Percentiles rank a stretch among this genome's conserved stretches.
Evolutionary conservation across 2,113 vertebrate genomes (phyloP).

Genomic region (Corythoichthys intestinalis): DNA sequence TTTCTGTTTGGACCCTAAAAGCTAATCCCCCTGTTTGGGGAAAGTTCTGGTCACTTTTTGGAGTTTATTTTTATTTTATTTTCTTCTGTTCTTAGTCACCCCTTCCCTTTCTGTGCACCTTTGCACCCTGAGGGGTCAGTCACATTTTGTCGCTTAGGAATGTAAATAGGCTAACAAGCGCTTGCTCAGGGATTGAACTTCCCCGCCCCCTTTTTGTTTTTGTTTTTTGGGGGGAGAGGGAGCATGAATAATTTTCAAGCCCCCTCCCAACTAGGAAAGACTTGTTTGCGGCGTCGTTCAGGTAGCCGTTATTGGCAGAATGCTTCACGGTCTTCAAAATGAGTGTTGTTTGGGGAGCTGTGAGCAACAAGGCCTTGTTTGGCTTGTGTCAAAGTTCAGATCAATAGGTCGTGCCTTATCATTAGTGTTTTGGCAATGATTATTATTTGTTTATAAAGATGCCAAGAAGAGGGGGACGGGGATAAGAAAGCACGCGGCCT

Average conservation of each 20-base stretch:
- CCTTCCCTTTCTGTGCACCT: background rate
- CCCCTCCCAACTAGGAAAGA: background rate
- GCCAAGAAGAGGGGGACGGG: background rate
- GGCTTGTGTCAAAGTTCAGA: background rate
- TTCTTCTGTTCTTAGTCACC: background rate
- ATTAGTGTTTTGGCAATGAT: background rate
- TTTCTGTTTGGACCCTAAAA: background rate
- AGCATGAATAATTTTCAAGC: background rate
- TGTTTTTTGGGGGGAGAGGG: background rate
- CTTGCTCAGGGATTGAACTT: background rate
- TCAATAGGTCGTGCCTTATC: background rate
- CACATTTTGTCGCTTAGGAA: background rate
- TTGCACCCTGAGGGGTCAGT: background rate
- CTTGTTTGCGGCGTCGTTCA: background rate
- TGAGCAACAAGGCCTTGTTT: slow-evolving; percentile 1
- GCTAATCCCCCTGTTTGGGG: background rate
- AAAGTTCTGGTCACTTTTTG: background rate
- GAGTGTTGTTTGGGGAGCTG: background rate
- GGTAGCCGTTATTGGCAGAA: background rate
- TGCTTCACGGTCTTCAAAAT: background rate
- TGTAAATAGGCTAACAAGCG: background rate
- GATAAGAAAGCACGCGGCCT: background rate
- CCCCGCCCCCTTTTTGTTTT: background rate
- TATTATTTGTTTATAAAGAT: too few relatives aligned
- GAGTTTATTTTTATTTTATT: background rate